Base-by-base conservation (phyloP, 2,888 invertebrate genomes). In the Pseudoips prasinana region DNA sequence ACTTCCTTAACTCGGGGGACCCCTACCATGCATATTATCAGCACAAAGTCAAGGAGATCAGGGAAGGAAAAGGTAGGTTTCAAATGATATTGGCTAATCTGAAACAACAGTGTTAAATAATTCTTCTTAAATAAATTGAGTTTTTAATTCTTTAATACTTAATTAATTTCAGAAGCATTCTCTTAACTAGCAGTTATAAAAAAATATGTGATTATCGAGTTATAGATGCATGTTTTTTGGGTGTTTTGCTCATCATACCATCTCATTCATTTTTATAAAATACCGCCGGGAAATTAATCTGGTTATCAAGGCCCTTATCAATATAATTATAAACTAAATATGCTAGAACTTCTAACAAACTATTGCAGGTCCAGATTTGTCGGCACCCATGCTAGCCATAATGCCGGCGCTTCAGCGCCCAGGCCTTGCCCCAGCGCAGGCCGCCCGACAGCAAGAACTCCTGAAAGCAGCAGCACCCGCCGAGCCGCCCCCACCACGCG, bases 11-110 rank as follows among this genome's bases (percentile, higher is more conserved):
- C 72, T 90, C 94, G 4, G 97, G 97, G 0, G 99, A 99, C 84
- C 99, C 99, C 0, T 99, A 99, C 73, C 97, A 99, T 92, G 98
- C 98, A 0, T 99, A 99, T 73, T 99, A 99, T 82, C 95, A 98
- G 64, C 97, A 98, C 70, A 99, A 98, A 86, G 99, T 99, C 25
- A 96, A 95, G 69, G 98, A 98, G 69, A 97, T 98, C 71, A 92
- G 94, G 29, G 96, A 97, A 67, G 96, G 96, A 7, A 95, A 94
- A 90, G 93, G 95, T 92, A 76, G 3, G 20, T 20, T 20, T 20
- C 2, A n/a, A 8, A 17, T 6, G 19, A 20, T 17, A n/a, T 14
- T 3, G 17, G 29, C 28, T 25, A 8, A 25, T 7, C 9, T 11
- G 8, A 8, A 2, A 18, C 3, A 18, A 5, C 18, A 18, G 18